Evolutionary conservation across 2,797 vertebrate genomes (phyloP), one percentile per base, ranked within the genome.

Genomic region (Diplodus sargus): DNA sequence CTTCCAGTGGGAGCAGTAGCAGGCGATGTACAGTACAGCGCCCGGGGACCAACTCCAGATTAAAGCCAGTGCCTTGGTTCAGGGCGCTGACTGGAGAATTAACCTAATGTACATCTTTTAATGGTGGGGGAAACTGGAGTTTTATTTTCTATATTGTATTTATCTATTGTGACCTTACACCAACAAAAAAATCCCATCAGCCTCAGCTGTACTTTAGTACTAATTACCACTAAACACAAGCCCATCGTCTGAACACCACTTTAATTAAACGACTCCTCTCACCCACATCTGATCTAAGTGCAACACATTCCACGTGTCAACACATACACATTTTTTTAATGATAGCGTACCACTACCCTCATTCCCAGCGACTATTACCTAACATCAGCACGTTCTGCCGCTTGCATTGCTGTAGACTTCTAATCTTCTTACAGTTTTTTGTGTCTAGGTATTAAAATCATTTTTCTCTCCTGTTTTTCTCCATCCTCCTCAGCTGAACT

Each of bases 401-500:
- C 16, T 48, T 16, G 47, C 15, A 48, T 48, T 13, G 43, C 43
- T 45, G 43, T 45, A 15, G 14, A 45, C 12, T 45, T 15, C 4
- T 45, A 45, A 15, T 45, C 8, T 5, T 53, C 13, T 53, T 56
- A 6, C 52, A 59, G 2, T 23, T n/a, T 7, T 64, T 45, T 54
- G 17, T 48, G 42, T 47, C 13, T 17, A 16, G 18, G 18, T 51
- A 23, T 54, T 23, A 18, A 6, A 45, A 13, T 22, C 6, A 18
- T 54, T 15, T 53, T 42, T 30, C 13, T 51, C 20, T 53, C 17
- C 22, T 23, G 22, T 45, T 28, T 17, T 39, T 58, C 16, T 61
- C 20, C 6, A 54, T 30, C 23, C 10, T 49, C 47, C 48, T 56
- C 45, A 58, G 30, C 47, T 71, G 52, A 78, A 62, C 78, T 57